Conservation (phyloP, 2,888 invertebrate genomes). For the Pimpla rufipes region DNA sequence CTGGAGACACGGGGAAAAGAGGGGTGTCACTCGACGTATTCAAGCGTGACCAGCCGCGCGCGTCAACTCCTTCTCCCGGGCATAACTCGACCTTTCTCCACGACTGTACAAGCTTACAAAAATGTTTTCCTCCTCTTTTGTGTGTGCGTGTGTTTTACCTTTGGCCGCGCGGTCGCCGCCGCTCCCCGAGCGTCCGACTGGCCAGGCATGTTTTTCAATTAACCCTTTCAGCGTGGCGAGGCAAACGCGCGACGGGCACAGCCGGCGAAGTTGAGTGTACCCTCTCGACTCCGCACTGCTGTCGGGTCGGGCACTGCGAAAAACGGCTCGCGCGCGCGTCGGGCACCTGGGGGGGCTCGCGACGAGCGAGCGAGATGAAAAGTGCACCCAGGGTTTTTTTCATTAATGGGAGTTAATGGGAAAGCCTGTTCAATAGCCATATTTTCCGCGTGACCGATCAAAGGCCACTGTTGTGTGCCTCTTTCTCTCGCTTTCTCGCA, state of each 20-base stretch:
- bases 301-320: too few relatives aligned
- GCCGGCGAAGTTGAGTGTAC: conserved; percentile 32
- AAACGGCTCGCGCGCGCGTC: too few relatives aligned
- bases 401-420: conserved; percentile 75
- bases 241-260: conserved; percentile 38
- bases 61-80: neutral
- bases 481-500: conserved; percentile 32
- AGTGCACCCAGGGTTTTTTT: conserved; percentile 82
- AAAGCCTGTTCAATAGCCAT: conserved; percentile 77
- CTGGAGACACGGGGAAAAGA: too few relatives aligned
- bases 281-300: neutral
- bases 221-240: conserved; percentile 69
- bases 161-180: conserved; percentile 52
- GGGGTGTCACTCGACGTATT: neutral
- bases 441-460: conserved; percentile 77
- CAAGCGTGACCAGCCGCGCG: neutral
- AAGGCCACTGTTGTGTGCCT: conserved; percentile 67
- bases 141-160: conserved; percentile 65
- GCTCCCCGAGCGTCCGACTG: conserved; percentile 28
- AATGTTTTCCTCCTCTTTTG: conserved; percentile 36
- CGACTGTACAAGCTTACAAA: conserved; percentile 43
- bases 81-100: conserved; percentile 9
- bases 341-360: too few relatives aligned
- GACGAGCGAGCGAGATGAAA: conserved; percentile 71
- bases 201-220: conserved; percentile 69